Percentiles rank a stretch among this genome's conserved stretches.
Evolutionary conservation across 1,140 invertebrate genomes (phyloP).

Genomic region (Batillaria attramentaria): DNA sequence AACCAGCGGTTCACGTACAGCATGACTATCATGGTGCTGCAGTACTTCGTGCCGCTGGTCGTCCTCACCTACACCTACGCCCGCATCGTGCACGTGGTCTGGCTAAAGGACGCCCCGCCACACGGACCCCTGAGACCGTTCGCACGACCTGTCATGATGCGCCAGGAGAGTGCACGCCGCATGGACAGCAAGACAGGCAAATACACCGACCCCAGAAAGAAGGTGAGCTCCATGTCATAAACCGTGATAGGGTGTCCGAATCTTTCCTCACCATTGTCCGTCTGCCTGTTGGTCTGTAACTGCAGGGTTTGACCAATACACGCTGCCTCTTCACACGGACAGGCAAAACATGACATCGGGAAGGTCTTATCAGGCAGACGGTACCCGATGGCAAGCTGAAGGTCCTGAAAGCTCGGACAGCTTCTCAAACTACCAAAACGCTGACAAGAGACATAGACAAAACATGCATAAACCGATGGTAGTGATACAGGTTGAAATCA

Average conservation of each 20-base stretch:
- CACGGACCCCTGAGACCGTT: conserved; percentile 82
- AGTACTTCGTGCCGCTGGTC: conserved; percentile 87
- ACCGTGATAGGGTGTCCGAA: background rate
- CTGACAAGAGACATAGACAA: too few species aligned
- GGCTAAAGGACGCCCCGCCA: conserved; percentile 85
- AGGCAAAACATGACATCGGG: too few species aligned
- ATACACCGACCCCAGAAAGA: conserved; percentile 88
- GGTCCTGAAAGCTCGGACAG: too few species aligned
- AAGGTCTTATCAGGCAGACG: too few species aligned
- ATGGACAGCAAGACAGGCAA: conserved; percentile 84
- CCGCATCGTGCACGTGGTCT: conserved; percentile 88
- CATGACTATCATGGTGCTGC: conserved; percentile 83
- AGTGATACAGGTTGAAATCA: too few species aligned
- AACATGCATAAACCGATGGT: too few species aligned
- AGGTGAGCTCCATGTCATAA: conserved; percentile 78
- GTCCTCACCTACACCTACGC: conserved; percentile 92
- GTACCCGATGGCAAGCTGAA: too few species aligned
- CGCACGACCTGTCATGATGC: conserved; percentile 19
- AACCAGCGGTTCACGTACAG: conserved; percentile 81
- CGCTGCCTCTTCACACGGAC: background rate
- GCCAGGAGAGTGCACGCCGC: conserved; percentile 78
- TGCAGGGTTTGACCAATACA: background rate
- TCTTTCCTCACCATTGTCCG: background rate
- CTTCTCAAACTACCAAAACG: too few species aligned
- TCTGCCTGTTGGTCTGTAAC: background rate